These are phyloP conservation scores for Lontra canadensis DNA, from an alignment of 2,113 vertebrate genomes.

Conservation along the genomic window DNA sequence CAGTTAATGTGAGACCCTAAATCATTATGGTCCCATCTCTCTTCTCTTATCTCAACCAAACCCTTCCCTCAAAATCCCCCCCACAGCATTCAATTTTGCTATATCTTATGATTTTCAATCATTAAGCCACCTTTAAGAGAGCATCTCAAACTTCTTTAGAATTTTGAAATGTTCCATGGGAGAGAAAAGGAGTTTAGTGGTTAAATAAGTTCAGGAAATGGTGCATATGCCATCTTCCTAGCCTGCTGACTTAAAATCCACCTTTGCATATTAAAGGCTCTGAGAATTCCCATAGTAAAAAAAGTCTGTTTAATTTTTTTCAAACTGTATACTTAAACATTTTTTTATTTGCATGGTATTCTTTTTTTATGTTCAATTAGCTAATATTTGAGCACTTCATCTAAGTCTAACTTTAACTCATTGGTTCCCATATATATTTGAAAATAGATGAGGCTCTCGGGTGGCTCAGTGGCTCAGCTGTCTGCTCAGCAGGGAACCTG, in stretches of 20 bases:
- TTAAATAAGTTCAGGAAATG: background rate
- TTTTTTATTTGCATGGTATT: too few relatives aligned
- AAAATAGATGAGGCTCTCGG: background rate
- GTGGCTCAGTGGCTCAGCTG: too few relatives aligned
- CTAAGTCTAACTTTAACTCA: background rate
- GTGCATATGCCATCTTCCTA: background rate
- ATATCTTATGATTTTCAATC: background rate
- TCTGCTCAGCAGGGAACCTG: too few relatives aligned
- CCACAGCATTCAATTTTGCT: background rate
- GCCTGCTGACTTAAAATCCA: background rate
- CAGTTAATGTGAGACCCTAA: slow-evolving; percentile 61
- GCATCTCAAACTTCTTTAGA: background rate
- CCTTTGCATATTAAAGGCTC: background rate
- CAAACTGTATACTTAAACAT: too few relatives aligned
- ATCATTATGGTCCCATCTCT: slow-evolving; percentile 68
- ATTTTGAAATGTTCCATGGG: background rate
- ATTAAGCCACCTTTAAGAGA: background rate
- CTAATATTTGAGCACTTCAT: too few relatives aligned
- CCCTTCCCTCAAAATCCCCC: background rate
- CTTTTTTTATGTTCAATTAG: too few relatives aligned
- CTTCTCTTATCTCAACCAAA: slow-evolving; percentile 48
- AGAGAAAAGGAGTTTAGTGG: background rate
- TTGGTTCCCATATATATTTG: background rate
- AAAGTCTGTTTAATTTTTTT: background rate
- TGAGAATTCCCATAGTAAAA: background rate